A percentile compares a stretch with the other conserved stretches of the same genome.
Conservation (phyloP, 1,140 invertebrate genomes). For the Panonychus citri region DNA sequence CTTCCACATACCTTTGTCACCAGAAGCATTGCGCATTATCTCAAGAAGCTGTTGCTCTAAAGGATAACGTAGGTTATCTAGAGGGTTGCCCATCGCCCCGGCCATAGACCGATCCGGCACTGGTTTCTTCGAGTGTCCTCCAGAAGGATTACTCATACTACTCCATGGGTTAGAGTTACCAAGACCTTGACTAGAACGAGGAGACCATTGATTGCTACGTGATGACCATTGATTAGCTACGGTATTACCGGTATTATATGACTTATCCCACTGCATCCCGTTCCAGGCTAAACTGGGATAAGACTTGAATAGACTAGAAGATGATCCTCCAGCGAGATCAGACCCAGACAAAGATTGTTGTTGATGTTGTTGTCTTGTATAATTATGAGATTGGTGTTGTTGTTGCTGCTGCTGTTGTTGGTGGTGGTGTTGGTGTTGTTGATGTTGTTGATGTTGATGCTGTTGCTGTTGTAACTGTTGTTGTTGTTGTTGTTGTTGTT, state of each 20-base stretch:
- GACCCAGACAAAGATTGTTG: no score
- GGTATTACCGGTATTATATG: background rate
- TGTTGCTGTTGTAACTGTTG: no score
- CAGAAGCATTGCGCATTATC: conserved; percentile 22
- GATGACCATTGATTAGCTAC: no score
- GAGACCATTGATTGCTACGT: background rate
- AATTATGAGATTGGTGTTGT: no score
- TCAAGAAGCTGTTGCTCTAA: conserved; percentile 25
- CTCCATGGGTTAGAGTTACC: background rate
- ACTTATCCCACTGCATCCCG: no score
- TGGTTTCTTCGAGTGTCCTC: background rate
- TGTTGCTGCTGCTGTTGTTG: no score
- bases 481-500: no score
- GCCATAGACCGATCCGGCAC: background rate
- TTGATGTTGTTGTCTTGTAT: no score
- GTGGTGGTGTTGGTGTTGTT: no score
- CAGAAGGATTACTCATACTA: background rate
- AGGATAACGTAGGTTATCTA: conserved; percentile 22
- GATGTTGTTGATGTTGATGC: no score
- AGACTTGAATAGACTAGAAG: conserved; percentile 1
- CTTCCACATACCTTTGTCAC: conserved; percentile 13
- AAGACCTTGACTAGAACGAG: background rate
- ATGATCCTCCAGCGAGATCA: no score
- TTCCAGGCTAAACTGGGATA: background rate
- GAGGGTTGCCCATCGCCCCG: conserved; percentile 6